A percentile compares a stretch with the other conserved stretches of the same genome.
Conservation (phyloP, 64 coral and sea anemone species). For the Orbicella faveolata region DNA sequence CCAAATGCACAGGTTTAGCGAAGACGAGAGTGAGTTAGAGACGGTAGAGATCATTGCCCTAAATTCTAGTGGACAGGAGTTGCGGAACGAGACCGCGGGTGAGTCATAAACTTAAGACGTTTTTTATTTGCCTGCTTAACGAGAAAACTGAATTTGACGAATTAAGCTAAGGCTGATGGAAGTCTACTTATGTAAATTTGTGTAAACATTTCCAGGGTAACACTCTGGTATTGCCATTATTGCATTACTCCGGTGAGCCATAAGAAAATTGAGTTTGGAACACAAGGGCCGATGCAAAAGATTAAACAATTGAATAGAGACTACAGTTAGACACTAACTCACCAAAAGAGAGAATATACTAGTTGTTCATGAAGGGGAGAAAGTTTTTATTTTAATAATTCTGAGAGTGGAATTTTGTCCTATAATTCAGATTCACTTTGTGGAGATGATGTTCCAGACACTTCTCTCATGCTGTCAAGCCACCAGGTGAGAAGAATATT, state of each 20-base stretch:
- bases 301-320: too few species aligned
- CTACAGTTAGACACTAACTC: too few species aligned
- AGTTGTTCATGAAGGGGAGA: background rate
- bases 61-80: background rate
- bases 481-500: constrained; percentile 9
- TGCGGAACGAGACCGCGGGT: background rate
- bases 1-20: background rate
- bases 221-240: too few species aligned
- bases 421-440: constrained; percentile 10
- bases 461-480: constrained; percentile 39
- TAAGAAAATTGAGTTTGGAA: too few species aligned
- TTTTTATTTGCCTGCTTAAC: background rate
- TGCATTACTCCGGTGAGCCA: too few species aligned
- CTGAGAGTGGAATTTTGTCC: background rate
- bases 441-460: constrained; percentile 16
- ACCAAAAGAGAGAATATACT: too few species aligned
- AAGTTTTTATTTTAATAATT: background rate
- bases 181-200: too few species aligned
- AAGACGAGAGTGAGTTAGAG: background rate
- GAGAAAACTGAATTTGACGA: background rate
- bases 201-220: too few species aligned
- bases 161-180: background rate
- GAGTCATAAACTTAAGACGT: background rate
- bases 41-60: constrained; percentile 17
- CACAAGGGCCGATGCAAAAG: too few species aligned